These are phyloP conservation scores for Halichoerus grypus DNA, from an alignment of 2,113 vertebrate genomes.

Conservation along the genomic window DNA sequence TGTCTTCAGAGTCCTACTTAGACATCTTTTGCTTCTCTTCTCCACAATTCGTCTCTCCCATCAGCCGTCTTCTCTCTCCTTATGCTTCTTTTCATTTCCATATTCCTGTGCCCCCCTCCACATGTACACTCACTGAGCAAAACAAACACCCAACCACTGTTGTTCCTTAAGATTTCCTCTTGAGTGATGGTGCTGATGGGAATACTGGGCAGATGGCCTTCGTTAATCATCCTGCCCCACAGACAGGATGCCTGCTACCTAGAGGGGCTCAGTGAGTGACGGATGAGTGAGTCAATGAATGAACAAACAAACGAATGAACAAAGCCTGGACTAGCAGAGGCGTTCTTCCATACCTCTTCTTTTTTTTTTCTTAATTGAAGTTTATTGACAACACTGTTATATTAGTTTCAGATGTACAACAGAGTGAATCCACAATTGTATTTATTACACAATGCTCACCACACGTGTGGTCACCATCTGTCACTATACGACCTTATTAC, in stretches of 20 bases:
- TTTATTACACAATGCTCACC: background rate
- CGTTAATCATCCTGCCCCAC: background rate
- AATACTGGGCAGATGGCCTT: background rate
- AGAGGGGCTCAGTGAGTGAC: background rate
- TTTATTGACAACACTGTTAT: background rate
- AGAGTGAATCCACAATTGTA: background rate
- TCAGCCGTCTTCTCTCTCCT: background rate
- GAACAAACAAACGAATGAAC: background rate
- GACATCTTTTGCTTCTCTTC: slow-evolving; percentile 28
- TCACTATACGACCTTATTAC: background rate
- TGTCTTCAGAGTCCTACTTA: background rate
- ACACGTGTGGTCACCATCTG: background rate
- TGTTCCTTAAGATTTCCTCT: background rate
- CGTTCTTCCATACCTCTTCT: background rate
- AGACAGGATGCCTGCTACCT: background rate
- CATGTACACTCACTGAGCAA: background rate
- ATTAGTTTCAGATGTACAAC: background rate
- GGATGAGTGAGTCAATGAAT: background rate
- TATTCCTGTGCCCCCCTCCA: background rate
- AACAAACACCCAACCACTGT: background rate
- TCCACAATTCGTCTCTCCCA: background rate
- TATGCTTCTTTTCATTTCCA: background rate
- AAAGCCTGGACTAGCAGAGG: background rate
- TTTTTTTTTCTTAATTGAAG: background rate
- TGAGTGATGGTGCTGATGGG: background rate